Percentiles rank a stretch among this genome's conserved stretches.
phyloP scores from a whole-genome alignment of 1,140 invertebrate genomes.

The Drosophila punjabiensis region DNA sequence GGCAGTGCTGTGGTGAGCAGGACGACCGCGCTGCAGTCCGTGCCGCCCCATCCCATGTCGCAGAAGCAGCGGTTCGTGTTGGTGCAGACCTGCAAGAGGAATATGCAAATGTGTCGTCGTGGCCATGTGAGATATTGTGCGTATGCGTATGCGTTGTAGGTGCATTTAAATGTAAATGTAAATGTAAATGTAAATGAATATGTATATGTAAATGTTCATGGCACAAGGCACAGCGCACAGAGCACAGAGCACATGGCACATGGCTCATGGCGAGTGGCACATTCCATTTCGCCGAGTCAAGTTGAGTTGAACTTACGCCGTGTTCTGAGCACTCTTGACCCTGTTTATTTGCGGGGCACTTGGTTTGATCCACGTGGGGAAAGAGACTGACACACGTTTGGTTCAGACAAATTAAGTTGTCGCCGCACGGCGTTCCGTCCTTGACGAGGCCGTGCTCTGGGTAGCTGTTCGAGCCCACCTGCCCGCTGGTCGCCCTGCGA shows the following conservation, averaged over 20 bases:
- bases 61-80: constrained; percentile 97
- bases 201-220: constrained; percentile 3
- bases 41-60: constrained; percentile 93
- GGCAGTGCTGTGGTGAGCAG: constrained; percentile 88
- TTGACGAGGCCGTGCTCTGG: constrained; percentile 92
- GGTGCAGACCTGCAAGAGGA: constrained; percentile 92
- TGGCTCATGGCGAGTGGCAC: constrained; percentile 24
- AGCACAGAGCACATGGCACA: neutral
- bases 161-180: constrained; percentile 15
- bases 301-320: constrained; percentile 90
- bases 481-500: constrained; percentile 90
- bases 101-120: constrained; percentile 29
- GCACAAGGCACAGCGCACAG: neutral
- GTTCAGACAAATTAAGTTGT: constrained; percentile 96
- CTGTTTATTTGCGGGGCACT: constrained; percentile 95
- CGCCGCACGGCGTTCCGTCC: constrained; percentile 96
- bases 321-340: constrained; percentile 96
- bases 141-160: constrained; percentile 13
- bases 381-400: constrained; percentile 95
- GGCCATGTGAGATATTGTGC: constrained; percentile 22
- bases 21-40: constrained; percentile 93
- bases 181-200: constrained; percentile 9
- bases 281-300: constrained; percentile 19
- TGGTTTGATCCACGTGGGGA: constrained; percentile 92
- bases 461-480: constrained; percentile 88